Evolutionary conservation across 2,113 vertebrate genomes (phyloP).

Genomic region (Phycodurus eques): DNA sequence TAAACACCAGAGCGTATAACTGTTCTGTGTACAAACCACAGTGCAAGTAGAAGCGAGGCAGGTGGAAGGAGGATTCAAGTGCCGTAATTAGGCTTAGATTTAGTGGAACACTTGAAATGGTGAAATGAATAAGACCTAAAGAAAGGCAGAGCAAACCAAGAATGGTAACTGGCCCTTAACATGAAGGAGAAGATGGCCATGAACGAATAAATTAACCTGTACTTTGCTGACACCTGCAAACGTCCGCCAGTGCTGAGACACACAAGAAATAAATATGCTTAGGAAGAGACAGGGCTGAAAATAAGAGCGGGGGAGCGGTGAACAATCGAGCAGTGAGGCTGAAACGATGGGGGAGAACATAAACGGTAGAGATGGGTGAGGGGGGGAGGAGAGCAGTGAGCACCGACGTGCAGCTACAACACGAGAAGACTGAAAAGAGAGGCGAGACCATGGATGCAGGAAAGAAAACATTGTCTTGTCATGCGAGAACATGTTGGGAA

Average conservation of each 20-base stretch:
- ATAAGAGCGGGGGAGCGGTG: constrained; percentile 27
- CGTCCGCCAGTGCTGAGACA: constrained; percentile 25
- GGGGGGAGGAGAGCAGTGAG: constrained; percentile 39
- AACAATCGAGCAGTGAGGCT: constrained; percentile 46
- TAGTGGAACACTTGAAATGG: not conserved
- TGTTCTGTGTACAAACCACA: not conserved
- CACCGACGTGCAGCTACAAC: constrained; percentile 34
- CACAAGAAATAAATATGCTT: constrained; percentile 32
- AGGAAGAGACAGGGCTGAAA: constrained; percentile 16
- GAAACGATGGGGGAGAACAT: constrained; percentile 47
- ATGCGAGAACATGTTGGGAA: not conserved
- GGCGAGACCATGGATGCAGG: constrained; percentile 21
- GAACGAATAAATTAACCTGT: constrained; percentile 16
- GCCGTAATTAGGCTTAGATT: not conserved
- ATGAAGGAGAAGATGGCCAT: not conserved
- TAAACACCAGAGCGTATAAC: not conserved
- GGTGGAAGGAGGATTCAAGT: not conserved
- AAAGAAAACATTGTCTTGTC: not conserved
- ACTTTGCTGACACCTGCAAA: constrained; percentile 49
- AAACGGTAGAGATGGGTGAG: constrained; percentile 36
- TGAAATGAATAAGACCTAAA: not conserved
- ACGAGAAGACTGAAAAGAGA: constrained; percentile 51
- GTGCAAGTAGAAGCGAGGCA: not conserved
- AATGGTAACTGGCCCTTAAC: constrained; percentile 5
- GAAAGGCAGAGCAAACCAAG: not conserved